Evolutionary conservation across 2,797 vertebrate species (phyloP).

Genomic region (Garrulus glandarius): DNA sequence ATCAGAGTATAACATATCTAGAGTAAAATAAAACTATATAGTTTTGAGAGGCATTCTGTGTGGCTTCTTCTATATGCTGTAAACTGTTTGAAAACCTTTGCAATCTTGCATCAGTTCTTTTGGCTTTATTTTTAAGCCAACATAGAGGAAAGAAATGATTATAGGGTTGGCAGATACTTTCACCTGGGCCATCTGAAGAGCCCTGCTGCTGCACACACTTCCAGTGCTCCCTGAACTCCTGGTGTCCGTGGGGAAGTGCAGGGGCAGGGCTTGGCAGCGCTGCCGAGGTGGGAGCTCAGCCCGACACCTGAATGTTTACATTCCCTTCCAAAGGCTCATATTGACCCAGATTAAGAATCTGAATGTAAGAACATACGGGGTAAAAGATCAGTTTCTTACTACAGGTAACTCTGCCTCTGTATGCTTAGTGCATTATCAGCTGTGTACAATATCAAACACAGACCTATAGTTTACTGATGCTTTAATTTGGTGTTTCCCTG

Average conservation of each 20-base stretch:
- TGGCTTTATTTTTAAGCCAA: constrained; percentile 71
- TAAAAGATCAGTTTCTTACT: constrained; percentile 22
- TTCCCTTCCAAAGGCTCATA: constrained; percentile 33
- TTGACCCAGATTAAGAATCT: constrained; percentile 28
- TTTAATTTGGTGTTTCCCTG: constrained; percentile 65
- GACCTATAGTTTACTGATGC: constrained; percentile 58
- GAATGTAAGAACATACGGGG: not conserved
- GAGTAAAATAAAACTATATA: constrained; percentile 43
- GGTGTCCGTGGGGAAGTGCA: not conserved
- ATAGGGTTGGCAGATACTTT: constrained; percentile 8
- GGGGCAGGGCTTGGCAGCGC: not conserved
- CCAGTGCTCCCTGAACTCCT: not conserved
- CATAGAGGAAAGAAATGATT: not conserved
- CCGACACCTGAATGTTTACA: constrained; percentile 69
- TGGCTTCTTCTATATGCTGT: constrained; percentile 53
- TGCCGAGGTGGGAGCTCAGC: not conserved
- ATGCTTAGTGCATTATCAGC: constrained; percentile 66
- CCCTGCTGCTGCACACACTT: not conserved
- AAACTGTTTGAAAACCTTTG: constrained; percentile 37
- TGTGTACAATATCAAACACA: constrained; percentile 49
- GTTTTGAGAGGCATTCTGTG: constrained; percentile 65
- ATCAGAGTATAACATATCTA: constrained; percentile 68
- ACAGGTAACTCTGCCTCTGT: constrained; percentile 47
- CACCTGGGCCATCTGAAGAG: not conserved
- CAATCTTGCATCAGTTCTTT: constrained; percentile 45